Evolutionary conservation across 1,140 invertebrate species (phyloP), one percentile per base, ranked within the genome.

Genomic region (Watersipora subatra): DNA sequence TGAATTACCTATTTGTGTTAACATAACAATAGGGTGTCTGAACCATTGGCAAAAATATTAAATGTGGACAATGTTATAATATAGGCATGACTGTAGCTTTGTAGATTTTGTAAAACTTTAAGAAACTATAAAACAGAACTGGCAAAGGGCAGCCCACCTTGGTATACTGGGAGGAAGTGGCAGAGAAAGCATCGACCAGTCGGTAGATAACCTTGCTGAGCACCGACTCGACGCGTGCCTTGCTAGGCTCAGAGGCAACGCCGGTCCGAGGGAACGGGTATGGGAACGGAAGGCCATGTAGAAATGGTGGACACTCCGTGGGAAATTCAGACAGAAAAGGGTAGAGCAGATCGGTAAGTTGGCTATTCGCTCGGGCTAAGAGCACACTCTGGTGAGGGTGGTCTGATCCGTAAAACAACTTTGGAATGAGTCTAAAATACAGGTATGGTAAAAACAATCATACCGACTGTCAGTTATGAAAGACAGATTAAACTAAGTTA

Each of bases 71-170:
- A n/a, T n/a, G n/a, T n/a, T n/a, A n/a, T n/a, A n/a, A n/a, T n/a
- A n/a, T n/a, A n/a, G n/a, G n/a, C n/a, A n/a, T n/a, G n/a, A n/a
- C n/a, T n/a, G n/a, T n/a, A n/a, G n/a, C n/a, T n/a, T n/a, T n/a
- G n/a, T n/a, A n/a, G n/a, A n/a, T n/a, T n/a, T n/a, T n/a, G n/a
- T n/a, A n/a, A n/a, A n/a, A n/a, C n/a, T n/a, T n/a, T n/a, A n/a
- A n/a, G n/a, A n/a, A n/a, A n/a, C n/a, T n/a, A n/a, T n/a, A n/a
- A n/a, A n/a, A n/a, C n/a, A n/a, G n/a, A n/a, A n/a, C n/a, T n/a
- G n/a, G n/a, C n/a, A n/a, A n/a, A n/a, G n/a, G n/a, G 55, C 46
- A 57, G 84, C 84, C 84, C 74, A 88, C 87, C 67, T 83, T 84
- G 69, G 85, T 81, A 78, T 83, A 81, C 77, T 86, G 87, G 64